Evolutionary conservation across 1,140 invertebrate species (phyloP), one percentile per base, ranked within the genome.

Genomic region (Venturia canescens): DNA sequence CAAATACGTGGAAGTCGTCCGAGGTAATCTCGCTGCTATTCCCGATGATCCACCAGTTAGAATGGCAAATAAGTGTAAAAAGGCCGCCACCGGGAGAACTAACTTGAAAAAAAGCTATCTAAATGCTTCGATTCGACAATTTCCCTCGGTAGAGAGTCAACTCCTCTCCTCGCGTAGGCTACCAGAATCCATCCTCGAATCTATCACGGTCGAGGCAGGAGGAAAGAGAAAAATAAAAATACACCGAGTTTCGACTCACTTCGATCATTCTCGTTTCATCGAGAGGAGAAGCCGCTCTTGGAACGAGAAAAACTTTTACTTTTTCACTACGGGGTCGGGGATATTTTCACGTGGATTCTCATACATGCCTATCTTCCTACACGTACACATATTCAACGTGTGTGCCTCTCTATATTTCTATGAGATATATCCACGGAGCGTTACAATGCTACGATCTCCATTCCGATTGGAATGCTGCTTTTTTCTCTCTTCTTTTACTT

Each of bases 401-500:
- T 53, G 50, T n/a, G 18, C 3, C 16, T 53, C 16, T n/a, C 16
- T 53, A 21, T n/a, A 9, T 44, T 44, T 44, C 38, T 44, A 44
- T 44, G 38, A 44, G 16, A 31, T 6, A 15, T 23, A 13, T 44
- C 21, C 26, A 72, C 38, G 15, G n/a, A 70, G 16, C 16, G 15
- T 38, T 34, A 1, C 53, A n/a, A 57, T 57, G 15, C 31, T n/a
- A 31, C 67, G 29, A 38, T 70, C 23, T 26, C 67, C 18, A 70
- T 70, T 70, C 67, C 38, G 67, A 70, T 70, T 70, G 67, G 31
- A 57, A 57, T 57, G 53, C n/a, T 53, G 7, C 26, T 69, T 69
- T 29, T 23, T 69, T 7, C 26, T 31, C 26, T 11, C 26, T 29
- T 29, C 31, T 69, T 69, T 78, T 88, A 86, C 83, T 57, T 57